Conservation (phyloP, 2,113 vertebrate species). For the Ploceus nigricollis region DNA sequence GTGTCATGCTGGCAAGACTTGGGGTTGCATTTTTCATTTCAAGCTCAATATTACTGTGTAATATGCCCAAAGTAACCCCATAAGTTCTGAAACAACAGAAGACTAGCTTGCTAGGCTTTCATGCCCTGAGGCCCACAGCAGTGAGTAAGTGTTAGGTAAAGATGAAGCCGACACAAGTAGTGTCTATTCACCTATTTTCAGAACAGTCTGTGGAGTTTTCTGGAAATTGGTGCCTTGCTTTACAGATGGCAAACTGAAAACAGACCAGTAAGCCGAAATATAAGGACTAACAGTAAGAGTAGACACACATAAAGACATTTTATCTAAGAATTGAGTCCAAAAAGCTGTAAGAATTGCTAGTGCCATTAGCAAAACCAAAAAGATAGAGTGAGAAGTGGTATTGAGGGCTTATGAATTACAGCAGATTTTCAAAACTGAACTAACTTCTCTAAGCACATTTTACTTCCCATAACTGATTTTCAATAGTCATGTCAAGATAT, state of each 20-base stretch:
- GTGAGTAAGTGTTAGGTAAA: not conserved
- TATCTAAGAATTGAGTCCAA: not conserved
- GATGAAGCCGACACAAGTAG: accelerated
- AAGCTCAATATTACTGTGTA: not conserved
- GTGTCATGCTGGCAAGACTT: not conserved
- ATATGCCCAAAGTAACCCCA: not conserved
- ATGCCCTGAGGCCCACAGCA: not conserved
- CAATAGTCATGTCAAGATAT: not conserved
- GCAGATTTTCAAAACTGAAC: not conserved
- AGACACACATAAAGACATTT: not conserved
- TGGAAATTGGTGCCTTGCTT: not conserved
- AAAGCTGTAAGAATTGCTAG: not conserved
- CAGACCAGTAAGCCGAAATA: not conserved
- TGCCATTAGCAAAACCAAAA: not conserved
- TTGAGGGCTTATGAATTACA: not conserved
- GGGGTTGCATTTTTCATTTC: not conserved
- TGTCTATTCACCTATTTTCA: not conserved
- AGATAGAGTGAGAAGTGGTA: not conserved
- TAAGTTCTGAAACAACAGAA: not conserved
- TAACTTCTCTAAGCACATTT: not conserved
- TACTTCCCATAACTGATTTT: not conserved
- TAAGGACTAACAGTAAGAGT: not conserved
- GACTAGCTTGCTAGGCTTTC: not conserved
- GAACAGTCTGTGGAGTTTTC: not conserved
- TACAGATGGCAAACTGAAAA: not conserved